Conservation (phyloP, 2,113 vertebrate genomes). For the Gulo gulo region DNA sequence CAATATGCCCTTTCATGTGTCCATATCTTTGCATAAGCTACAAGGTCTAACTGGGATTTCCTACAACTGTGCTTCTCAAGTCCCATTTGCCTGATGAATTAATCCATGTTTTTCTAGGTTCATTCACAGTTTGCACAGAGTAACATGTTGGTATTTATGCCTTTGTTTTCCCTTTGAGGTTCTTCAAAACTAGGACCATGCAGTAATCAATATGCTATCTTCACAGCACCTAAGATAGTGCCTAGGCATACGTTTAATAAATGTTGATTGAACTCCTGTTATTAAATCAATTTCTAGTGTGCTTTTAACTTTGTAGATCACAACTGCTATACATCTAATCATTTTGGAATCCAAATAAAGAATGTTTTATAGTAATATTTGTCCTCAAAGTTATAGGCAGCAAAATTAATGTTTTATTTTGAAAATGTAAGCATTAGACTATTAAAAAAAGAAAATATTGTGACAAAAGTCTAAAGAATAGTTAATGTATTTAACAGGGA, state of each 20-base stretch:
- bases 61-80: neutral
- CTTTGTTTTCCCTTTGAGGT: neutral
- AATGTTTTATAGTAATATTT: neutral
- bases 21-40: neutral
- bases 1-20: neutral
- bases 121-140: neutral
- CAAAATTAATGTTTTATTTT: neutral
- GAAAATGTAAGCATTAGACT: neutral
- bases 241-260: neutral
- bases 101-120: neutral
- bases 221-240: neutral
- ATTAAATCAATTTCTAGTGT: neutral
- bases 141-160: neutral
- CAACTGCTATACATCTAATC: neutral
- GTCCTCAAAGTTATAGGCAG: neutral
- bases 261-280: neutral
- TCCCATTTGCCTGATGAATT: neutral
- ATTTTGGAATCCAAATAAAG: neutral
- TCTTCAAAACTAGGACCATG: neutral
- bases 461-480: neutral
- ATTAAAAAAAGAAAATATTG: neutral
- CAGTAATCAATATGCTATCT: neutral
- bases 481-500: neutral
- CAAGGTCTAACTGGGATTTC: neutral
- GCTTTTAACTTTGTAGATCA: neutral